Percentiles rank a stretch among this genome's conserved stretches.
phyloP scores from a whole-genome alignment of 2,888 invertebrate species.

The Plagiodera versicolora region DNA sequence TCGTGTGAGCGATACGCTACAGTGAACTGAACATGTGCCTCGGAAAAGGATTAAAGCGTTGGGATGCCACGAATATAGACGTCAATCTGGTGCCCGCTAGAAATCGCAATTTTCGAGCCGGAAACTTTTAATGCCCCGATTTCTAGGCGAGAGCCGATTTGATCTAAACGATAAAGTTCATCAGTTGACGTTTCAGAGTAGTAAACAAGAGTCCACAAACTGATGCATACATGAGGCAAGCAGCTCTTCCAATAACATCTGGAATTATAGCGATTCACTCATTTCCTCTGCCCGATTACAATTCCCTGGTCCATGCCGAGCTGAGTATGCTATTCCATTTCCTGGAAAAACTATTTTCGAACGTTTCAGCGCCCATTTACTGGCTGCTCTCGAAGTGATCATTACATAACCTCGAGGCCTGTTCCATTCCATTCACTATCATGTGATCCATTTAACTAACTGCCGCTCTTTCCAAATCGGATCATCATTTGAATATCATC shows the following conservation, averaged over 20 bases:
- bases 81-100: neutral
- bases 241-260: too few relatives aligned
- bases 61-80: neutral
- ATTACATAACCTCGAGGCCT: slow-evolving; percentile 8
- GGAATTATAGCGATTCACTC: neutral
- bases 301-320: neutral
- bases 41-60: slow-evolving; percentile 1
- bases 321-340: slow-evolving; percentile 8
- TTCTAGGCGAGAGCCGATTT: neutral
- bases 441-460: neutral
- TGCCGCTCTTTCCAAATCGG: slow-evolving; percentile 1
- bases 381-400: slow-evolving; percentile 10
- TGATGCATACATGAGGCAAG: too few relatives aligned
- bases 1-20: neutral
- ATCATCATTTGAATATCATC: slow-evolving; percentile 13
- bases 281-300: slow-evolving; percentile 9
- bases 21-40: neutral
- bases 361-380: slow-evolving; percentile 4
- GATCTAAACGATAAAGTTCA: neutral
- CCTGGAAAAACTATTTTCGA: slow-evolving; percentile 12
- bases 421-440: slow-evolving; percentile 6
- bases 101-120: neutral
- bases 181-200: too few relatives aligned
- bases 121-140: neutral
- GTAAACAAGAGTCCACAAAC: too few relatives aligned